Evolutionary conservation across 2,113 vertebrate genomes (phyloP).

Genomic region (Smithornis capensis): DNA sequence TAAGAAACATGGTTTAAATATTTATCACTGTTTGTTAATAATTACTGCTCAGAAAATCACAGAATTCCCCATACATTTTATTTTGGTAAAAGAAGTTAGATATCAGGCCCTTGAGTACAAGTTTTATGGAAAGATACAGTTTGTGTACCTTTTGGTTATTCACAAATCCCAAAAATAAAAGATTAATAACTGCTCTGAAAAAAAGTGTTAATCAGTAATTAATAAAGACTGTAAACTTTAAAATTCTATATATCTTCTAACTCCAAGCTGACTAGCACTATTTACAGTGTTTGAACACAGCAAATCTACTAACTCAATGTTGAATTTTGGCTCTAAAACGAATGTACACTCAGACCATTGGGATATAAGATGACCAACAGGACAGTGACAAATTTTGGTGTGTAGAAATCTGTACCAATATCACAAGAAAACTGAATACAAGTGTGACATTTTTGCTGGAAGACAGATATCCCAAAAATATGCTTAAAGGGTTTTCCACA

Average conservation of each 20-base stretch:
- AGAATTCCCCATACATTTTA: background rate
- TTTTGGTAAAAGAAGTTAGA: background rate
- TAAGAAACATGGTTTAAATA: background rate
- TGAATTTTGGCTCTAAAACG: background rate
- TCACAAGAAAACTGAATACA: background rate
- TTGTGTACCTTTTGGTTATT: background rate
- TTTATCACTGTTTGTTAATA: conserved; percentile 13
- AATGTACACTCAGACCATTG: background rate
- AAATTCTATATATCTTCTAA: background rate
- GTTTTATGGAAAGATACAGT: background rate
- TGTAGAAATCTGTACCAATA: background rate
- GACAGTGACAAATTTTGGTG: background rate
- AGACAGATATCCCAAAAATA: background rate
- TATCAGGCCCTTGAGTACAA: background rate
- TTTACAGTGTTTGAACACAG: background rate
- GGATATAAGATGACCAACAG: background rate
- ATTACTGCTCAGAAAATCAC: background rate
- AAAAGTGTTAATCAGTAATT: background rate
- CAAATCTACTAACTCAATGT: background rate
- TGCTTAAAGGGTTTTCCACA: background rate
- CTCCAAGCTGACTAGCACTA: background rate
- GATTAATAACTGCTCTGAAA: background rate
- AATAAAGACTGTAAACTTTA: background rate
- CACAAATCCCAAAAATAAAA: background rate
- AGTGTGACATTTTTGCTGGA: background rate